Base-by-base conservation (phyloP, 1,140 invertebrate genomes). In the Apolygus lucorum region DNA sequence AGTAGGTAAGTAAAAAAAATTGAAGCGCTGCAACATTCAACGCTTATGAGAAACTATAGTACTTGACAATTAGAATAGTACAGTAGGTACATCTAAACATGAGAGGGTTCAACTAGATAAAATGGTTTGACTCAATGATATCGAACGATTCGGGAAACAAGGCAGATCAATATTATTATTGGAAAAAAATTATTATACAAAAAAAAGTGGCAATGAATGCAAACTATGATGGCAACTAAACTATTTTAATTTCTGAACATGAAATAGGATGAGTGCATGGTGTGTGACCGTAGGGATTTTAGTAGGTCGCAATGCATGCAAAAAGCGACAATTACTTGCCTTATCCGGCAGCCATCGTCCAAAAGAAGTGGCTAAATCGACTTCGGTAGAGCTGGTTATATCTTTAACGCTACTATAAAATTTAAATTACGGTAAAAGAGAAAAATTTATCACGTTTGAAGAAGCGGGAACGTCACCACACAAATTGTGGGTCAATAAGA, bases 251-350 rank as follows among this genome's bases (percentile, higher is more conserved):
- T 59, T 59, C 17, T 42, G 34, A 59, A 59, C 22, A 59, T 59
- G 54, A 59, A 59, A 22, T 4, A 22, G 54, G 54, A 22, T 59
- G 28, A 64, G 62, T 69, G 68, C 54, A 49, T 62, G 28, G 22
- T 21, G 54, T 28, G 59, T 25, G 17, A 22, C 1, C 28, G 8
- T 4, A 63, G 68, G 11, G 28, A 28, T 68, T 68, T 63, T 63
- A 62, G 54, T 63, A 69, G 54, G 54, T 63, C 59, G 68, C 68
- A 69, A 42, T 28, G 28, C 68, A 69, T 69, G 68, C 68, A 69
- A 69, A 62, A 69, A 69, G 68, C 68, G 68, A 69, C 68, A 63
- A 59, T 69, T 69, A 69, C 68, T 69, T 69, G 68, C 68, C 68
- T 69, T 69, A 8, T 13, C 28, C 54, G 29, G 59, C 59, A 63